A percentile compares a stretch with the other conserved stretches of the same genome.
Evolutionary conservation across 2,113 vertebrate genomes (phyloP).

Genomic region (Thalassoma bifasciatum): DNA sequence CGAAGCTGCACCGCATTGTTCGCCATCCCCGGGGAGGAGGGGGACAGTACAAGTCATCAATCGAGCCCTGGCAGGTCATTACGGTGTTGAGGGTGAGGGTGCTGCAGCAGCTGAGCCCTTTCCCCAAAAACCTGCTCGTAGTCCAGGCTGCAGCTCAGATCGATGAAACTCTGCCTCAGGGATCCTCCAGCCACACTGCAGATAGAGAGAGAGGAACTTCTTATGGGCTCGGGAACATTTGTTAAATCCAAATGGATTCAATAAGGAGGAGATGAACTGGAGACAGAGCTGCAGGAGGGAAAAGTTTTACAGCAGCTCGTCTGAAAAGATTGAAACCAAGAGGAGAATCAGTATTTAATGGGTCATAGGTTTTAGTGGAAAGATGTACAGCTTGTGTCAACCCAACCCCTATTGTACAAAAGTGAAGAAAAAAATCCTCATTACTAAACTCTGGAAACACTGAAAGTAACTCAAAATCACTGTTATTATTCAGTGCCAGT

Average conservation of each 20-base stretch:
- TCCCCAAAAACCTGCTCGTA: conserved; percentile 13
- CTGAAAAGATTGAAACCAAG: neutral
- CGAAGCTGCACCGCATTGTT: conserved; percentile 4
- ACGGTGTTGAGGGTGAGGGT: neutral
- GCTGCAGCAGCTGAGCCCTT: conserved; percentile 4
- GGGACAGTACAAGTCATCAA: conserved; percentile 1
- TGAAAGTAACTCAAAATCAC: neutral
- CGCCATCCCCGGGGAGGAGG: neutral
- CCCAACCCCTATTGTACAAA: too few relatives aligned
- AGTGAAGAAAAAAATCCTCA: too few relatives aligned
- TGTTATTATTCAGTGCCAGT: neutral
- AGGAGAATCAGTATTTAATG: neutral
- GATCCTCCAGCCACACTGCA: neutral
- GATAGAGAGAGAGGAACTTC: neutral
- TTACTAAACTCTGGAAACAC: neutral
- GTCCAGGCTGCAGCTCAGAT: conserved; percentile 1
- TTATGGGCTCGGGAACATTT: neutral
- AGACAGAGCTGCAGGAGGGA: too few relatives aligned
- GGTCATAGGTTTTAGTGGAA: too few relatives aligned
- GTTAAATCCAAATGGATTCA: neutral
- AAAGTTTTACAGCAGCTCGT: neutral
- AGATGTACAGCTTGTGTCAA: too few relatives aligned
- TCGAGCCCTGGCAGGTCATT: conserved; percentile 35
- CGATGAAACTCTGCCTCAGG: neutral
- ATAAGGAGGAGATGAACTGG: neutral